phyloP scores from a whole-genome alignment of 2,888 invertebrate genomes.

The Cataglyphis livida region DNA sequence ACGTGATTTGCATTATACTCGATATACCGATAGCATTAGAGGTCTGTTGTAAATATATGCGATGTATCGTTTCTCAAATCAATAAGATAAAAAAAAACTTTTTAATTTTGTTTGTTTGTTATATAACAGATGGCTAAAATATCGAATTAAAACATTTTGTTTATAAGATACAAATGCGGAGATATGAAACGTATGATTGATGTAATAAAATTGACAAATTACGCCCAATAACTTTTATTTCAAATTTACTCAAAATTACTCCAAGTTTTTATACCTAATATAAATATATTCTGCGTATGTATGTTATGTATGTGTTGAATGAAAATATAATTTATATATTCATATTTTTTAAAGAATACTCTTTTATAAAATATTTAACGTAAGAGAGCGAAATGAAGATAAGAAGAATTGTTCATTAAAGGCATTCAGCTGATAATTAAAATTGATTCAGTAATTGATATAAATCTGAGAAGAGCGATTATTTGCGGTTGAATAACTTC shows the following conservation, averaged over 20 bases:
- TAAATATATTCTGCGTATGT: neutral
- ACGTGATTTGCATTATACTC: slow-evolving; percentile 20
- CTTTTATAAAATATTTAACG: neutral
- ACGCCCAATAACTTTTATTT: neutral
- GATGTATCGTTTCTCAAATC: neutral
- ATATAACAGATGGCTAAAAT: neutral
- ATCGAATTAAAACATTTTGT: neutral
- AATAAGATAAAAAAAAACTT: neutral
- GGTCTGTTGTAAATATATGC: neutral
- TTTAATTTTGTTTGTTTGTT: neutral
- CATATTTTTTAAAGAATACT: neutral
- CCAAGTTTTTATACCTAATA: neutral
- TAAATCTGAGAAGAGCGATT: slow-evolving; percentile 40
- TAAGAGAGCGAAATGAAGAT: neutral
- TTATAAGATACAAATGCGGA: too few relatives aligned
- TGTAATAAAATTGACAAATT: neutral
- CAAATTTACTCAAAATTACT: neutral
- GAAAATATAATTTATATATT: neutral
- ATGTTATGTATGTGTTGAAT: neutral
- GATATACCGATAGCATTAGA: slow-evolving; percentile 20
- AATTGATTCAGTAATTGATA: slow-evolving; percentile 25
- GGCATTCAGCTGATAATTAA: slow-evolving; percentile 6
- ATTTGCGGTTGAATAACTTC: slow-evolving; percentile 30
- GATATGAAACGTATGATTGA: too few relatives aligned
- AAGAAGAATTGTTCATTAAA: neutral